Conservation (phyloP, 1,140 invertebrate genomes). For the Penaeus chinensis region DNA sequence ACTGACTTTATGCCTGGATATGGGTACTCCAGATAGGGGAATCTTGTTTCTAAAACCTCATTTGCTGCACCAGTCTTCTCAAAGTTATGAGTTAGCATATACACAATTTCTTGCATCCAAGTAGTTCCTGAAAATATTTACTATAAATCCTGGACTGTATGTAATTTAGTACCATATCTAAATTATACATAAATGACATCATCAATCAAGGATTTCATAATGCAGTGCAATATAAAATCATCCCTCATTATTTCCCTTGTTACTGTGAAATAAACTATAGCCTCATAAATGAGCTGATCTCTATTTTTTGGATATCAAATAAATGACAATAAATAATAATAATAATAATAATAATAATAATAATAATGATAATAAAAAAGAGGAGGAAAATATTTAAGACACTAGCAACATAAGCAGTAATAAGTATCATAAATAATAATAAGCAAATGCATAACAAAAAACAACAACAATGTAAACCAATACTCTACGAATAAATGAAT, state of each 20-base stretch:
- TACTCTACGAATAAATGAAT: neutral
- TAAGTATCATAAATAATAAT: neutral
- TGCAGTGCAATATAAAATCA: no score
- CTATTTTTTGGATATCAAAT: no score
- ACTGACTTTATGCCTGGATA: slow-evolving; percentile 68
- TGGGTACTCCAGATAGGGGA: slow-evolving; percentile 72
- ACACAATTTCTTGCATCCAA: slow-evolving; percentile 85
- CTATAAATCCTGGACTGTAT: no score
- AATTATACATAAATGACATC: neutral
- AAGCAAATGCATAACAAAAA: neutral
- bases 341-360: no score
- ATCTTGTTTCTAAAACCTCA: slow-evolving; percentile 69
- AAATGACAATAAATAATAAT: no score
- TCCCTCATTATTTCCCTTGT: no score
- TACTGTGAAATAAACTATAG: no score
- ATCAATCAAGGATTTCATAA: neutral
- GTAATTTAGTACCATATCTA: neutral
- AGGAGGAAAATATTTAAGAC: neutral
- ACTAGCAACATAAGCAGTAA: neutral
- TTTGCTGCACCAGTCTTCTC: slow-evolving; percentile 65
- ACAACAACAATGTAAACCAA: no score
- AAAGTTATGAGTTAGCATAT: slow-evolving; percentile 78
- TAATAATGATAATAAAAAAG: neutral
- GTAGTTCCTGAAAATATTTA: slow-evolving; percentile 75
- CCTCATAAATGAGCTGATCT: no score